Percentiles rank a stretch among this genome's conserved stretches.
phyloP scores from a whole-genome alignment of 2,113 vertebrate species.

The Todiramphus saurophagus region DNA sequence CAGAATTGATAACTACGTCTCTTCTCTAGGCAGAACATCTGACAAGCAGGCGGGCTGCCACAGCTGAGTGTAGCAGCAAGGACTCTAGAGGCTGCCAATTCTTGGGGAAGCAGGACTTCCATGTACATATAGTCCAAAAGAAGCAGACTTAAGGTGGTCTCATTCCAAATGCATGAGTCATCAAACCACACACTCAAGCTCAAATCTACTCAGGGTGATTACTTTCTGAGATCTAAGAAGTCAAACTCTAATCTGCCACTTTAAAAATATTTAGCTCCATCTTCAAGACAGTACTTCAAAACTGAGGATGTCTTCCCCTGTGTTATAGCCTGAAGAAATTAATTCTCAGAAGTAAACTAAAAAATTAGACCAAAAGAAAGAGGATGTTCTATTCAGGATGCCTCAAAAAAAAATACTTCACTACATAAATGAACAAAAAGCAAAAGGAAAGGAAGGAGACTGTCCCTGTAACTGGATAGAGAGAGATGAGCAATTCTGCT shows the following conservation, averaged over 20 bases:
- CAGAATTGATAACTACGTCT: background rate
- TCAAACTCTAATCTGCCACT: background rate
- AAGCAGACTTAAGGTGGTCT: background rate
- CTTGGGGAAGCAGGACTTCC: background rate
- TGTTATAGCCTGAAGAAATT: background rate
- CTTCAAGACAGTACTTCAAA: background rate
- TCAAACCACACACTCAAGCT: background rate
- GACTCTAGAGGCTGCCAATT: background rate
- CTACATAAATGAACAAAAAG: background rate
- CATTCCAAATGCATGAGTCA: background rate
- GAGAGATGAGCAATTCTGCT: background rate
- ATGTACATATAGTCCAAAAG: background rate
- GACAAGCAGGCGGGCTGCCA: background rate
- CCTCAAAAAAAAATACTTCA: background rate
- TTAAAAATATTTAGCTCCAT: background rate
- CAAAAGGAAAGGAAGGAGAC: background rate
- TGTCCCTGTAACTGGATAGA: background rate
- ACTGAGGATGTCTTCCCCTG: background rate
- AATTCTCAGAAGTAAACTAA: background rate
- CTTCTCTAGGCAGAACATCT: background rate
- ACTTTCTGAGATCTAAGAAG: background rate
- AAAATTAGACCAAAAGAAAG: background rate
- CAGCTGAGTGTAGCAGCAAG: background rate
- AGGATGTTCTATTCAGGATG: background rate
- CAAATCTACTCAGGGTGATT: background rate